Evolutionary conservation across 30 jellyfish, hydroid and myxozoan species (phyloP).

Genomic region (Cassiopea xamachana): DNA sequence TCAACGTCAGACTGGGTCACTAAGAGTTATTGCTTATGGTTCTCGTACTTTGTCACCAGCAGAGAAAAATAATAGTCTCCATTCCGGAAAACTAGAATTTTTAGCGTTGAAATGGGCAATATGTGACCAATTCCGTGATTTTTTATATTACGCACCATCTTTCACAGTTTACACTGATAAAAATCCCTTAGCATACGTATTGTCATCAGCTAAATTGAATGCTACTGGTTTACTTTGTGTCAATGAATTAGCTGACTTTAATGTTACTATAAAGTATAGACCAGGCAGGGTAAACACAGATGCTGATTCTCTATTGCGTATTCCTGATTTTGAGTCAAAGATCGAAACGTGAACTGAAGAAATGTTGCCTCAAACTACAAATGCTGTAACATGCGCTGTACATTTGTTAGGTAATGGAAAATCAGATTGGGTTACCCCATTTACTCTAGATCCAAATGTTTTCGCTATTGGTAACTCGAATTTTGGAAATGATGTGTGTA

Average conservation of each 20-base stretch:
- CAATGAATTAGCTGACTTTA: conserved; percentile 25
- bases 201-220: conserved; percentile 30
- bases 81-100: conserved; percentile 47
- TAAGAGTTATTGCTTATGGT: conserved; percentile 45
- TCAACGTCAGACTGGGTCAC: background rate
- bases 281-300: too few species aligned
- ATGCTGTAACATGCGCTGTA: conserved; percentile 21
- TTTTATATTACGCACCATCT: conserved; percentile 28
- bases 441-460: background rate
- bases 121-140: conserved; percentile 35
- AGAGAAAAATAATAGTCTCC: conserved; percentile 38
- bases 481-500: background rate
- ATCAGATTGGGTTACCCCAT: conserved; percentile 20
- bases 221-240: conserved; percentile 50
- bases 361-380: background rate
- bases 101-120: conserved; percentile 63
- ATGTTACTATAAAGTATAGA: conserved; percentile 4
- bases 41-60: conserved; percentile 49
- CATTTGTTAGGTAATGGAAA: background rate
- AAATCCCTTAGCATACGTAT: conserved; percentile 15
- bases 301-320: background rate
- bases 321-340: conserved; percentile 19
- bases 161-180: conserved; percentile 27
- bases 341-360: conserved; percentile 23
- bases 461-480: background rate